Evolutionary conservation across 2,113 vertebrate species (phyloP).

Genomic region (Callithrix jacchus): DNA sequence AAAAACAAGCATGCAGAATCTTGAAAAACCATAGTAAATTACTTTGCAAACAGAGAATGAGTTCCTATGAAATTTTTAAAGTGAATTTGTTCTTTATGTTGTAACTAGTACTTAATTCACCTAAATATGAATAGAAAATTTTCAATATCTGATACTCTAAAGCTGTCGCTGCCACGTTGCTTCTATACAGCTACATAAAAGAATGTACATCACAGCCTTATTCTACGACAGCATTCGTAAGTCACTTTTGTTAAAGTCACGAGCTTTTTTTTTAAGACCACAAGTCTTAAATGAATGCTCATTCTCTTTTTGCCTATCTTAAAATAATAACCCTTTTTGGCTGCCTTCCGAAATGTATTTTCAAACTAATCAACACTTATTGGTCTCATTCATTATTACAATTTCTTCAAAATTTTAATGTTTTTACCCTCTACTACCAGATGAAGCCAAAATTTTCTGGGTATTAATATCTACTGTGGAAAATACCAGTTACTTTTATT

Average conservation of each 20-base stretch:
- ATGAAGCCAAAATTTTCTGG: neutral
- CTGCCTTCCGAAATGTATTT: neutral
- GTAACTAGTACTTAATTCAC: neutral
- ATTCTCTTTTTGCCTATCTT: neutral
- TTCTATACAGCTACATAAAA: neutral
- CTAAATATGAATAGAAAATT: neutral
- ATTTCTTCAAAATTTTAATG: neutral
- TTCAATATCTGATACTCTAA: neutral
- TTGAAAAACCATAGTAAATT: neutral
- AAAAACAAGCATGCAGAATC: neutral
- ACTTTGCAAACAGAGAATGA: slow-evolving; percentile 20
- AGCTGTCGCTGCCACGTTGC: neutral
- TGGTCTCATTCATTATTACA: neutral
- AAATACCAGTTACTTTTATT: slow-evolving; percentile 22
- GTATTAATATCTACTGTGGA: neutral
- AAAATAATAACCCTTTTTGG: neutral
- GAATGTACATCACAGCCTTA: neutral
- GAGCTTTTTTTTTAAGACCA: slow-evolving; percentile 29
- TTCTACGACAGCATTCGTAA: neutral
- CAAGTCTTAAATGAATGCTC: neutral
- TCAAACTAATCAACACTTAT: neutral
- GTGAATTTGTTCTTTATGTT: neutral
- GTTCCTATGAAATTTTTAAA: neutral
- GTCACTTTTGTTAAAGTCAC: neutral
- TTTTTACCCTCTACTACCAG: neutral